These are phyloP conservation scores for Prionailurus viverrinus DNA, from an alignment of 2,113 vertebrate genomes.

Conservation along the genomic window DNA sequence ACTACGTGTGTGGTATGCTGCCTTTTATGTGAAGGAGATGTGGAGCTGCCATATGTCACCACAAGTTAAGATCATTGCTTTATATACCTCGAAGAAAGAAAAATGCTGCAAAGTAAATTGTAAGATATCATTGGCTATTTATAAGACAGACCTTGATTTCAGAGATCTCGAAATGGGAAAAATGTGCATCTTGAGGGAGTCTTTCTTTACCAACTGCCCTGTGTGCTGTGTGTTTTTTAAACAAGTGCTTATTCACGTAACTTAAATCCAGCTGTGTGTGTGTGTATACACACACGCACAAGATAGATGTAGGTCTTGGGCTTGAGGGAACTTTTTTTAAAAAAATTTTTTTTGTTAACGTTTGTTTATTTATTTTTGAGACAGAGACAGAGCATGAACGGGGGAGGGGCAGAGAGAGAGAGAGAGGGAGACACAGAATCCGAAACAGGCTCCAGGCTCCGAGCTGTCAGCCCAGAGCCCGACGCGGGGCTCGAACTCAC, in stretches of 20 bases:
- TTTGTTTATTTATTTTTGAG: too few species aligned
- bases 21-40: background rate
- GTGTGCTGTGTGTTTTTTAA: background rate
- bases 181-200: background rate
- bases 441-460: too few species aligned
- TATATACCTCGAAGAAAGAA: background rate
- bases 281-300: rapidly evolving
- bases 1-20: background rate
- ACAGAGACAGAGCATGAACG: too few species aligned
- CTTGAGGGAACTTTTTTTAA: background rate
- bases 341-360: too few species aligned
- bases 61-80: background rate
- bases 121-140: too few species aligned
- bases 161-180: background rate
- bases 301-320: background rate
- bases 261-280: background rate
- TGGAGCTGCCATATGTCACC: background rate
- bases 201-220: background rate
- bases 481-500: too few species aligned
- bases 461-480: too few species aligned
- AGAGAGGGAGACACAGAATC: too few species aligned
- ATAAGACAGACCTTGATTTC: background rate
- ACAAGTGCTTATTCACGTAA: background rate
- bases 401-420: too few species aligned
- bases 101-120: background rate